Evolutionary conservation across 2,888 invertebrate genomes (phyloP), one percentile per base, ranked within the genome.

Genomic region (Orchesellides sinensis): DNA sequence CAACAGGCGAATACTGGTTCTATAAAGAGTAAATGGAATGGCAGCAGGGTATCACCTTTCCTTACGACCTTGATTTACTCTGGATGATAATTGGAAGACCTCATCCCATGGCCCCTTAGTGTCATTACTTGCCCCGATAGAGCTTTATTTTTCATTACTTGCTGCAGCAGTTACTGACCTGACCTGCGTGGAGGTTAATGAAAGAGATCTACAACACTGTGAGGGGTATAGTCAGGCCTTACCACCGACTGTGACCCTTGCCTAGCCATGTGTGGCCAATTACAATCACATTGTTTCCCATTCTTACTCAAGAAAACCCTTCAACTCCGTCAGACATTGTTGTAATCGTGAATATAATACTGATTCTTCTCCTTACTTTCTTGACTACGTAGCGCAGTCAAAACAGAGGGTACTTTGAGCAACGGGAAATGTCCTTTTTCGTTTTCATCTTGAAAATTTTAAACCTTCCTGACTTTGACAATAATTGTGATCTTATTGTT

Each of bases 201-300:
- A 86, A 87, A 84, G 83, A 84, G 84, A 83, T 65, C 69, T 63
- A 63, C 52, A 74, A 73, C 85, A 75, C 87, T 63, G 77, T 77
- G 77, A 83, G 86, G 73, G 87, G 86, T 85, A 82, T 5, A 5
- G 59, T 49, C 78, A 78, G 73, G 47, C 78, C 77, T 69, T 73
- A 72, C 79, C 79, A 77, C 85, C 80, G 52, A 75, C 63, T 68
- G 83, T 14, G 80, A 65, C 83, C 83, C 73, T 82, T 78, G 47
- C 68, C 72, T 69, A 78, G 12, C 82, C 87, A 81, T 87, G 87
- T 87, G 87, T 87, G 87, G 87, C 87, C 87, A 87, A 87, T 87
- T 87, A 87, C 80, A 77, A 72, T 61, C 56, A 59, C 59, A 83
- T 85, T 85, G 84, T 84, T 63, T 77, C 75, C 77, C 45, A 75